These are phyloP conservation scores for Tetragonisca angustula DNA, from an alignment of 2,888 invertebrate genomes.

Conservation along the genomic window DNA sequence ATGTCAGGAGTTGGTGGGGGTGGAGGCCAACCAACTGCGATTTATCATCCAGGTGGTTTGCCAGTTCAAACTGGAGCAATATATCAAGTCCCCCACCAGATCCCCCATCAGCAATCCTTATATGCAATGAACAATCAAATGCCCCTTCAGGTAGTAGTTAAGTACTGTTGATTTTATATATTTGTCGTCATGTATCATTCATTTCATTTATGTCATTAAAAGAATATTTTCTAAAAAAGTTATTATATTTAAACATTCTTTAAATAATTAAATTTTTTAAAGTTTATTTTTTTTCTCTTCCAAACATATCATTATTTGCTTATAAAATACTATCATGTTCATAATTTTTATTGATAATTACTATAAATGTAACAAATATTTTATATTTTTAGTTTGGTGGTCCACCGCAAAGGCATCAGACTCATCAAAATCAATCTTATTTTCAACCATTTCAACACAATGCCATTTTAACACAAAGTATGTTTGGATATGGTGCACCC, in stretches of 20 bases:
- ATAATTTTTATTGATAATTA: constrained; percentile 1
- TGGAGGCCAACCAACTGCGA: constrained; percentile 76
- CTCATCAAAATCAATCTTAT: constrained; percentile 76
- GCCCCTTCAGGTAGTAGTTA: constrained; percentile 75
- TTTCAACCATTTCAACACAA: constrained; percentile 73
- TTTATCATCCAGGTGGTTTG: constrained; percentile 75
- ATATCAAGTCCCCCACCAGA: constrained; percentile 77
- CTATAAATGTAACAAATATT: constrained; percentile 57
- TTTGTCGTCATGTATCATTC: constrained; percentile 36
- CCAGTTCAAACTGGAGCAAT: constrained; percentile 74
- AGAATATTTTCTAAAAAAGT: background rate
- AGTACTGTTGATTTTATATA: constrained; percentile 57
- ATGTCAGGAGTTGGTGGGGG: constrained; percentile 76
- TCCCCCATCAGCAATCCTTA: constrained; percentile 76
- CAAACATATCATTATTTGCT: constrained; percentile 7
- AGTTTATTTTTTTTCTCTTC: background rate
- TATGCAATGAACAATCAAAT: constrained; percentile 76
- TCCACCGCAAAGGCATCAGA: constrained; percentile 77
- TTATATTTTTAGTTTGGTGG: constrained; percentile 73
- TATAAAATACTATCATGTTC: constrained; percentile 17
- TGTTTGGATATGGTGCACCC: constrained; percentile 71
- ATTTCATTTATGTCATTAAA: constrained; percentile 14
- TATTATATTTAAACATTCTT: background rate
- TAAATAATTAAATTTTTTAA: background rate
- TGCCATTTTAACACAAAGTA: constrained; percentile 70